These are phyloP conservation scores for Muschampia plurimacula DNA, from an alignment of 2,888 invertebrate species.

Conservation along the genomic window DNA sequence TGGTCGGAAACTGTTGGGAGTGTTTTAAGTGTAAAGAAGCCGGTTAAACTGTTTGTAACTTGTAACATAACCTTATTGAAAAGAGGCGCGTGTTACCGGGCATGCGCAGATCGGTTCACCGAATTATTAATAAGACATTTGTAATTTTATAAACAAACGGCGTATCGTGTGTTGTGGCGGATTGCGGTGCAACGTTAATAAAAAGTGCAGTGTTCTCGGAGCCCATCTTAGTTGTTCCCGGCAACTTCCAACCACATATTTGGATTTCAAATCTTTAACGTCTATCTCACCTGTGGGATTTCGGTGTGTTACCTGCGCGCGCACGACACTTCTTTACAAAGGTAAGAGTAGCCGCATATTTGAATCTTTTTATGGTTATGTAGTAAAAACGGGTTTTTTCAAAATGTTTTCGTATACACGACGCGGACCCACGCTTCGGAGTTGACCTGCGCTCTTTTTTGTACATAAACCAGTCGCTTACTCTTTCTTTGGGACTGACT, in stretches of 20 bases:
- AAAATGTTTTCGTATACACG: conserved; percentile 47
- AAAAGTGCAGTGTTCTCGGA: conserved; percentile 58
- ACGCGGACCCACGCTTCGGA: conserved; percentile 40
- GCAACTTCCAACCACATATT: conserved; percentile 53
- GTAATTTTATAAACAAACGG: conserved; percentile 82
- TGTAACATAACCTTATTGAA: conserved; percentile 80
- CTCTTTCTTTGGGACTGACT: conserved; percentile 54
- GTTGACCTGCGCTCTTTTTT: conserved; percentile 50
- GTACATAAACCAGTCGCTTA: conserved; percentile 59
- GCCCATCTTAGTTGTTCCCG: conserved; percentile 50
- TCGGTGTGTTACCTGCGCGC: conserved; percentile 82
- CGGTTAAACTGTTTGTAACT: conserved; percentile 69
- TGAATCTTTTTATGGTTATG: conserved; percentile 50
- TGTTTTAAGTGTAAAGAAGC: conserved; percentile 65
- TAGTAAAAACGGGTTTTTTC: conserved; percentile 50
- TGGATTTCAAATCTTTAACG: conserved; percentile 71
- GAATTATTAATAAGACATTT: conserved; percentile 77
- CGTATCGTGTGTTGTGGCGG: conserved; percentile 65
- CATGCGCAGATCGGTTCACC: conserved; percentile 78
- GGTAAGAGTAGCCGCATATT: conserved; percentile 59
- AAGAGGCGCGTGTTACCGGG: conserved; percentile 78
- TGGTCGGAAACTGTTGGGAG: conserved; percentile 63
- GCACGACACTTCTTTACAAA: conserved; percentile 76
- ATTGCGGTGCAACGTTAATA: conserved; percentile 64
- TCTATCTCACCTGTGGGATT: conserved; percentile 79